Base-by-base conservation (phyloP, 2,113 vertebrate species). In the Tonatia bakeri region DNA sequence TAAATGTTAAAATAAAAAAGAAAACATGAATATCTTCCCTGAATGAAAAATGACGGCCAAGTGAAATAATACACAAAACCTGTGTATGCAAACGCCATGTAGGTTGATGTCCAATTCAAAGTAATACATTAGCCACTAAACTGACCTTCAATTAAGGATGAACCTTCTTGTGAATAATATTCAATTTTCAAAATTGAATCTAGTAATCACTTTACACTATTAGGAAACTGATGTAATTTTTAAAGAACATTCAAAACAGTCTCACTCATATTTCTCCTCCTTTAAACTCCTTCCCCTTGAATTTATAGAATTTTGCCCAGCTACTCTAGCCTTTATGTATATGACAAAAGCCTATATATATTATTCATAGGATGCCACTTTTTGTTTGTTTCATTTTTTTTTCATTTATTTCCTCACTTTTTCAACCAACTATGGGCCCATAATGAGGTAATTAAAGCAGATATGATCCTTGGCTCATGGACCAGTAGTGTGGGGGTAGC, bases 131-230 rank as follows among this genome's bases (percentile, higher is more conserved):
- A 38, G 8, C 11, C 65, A 24, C 93, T 56, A 72, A 87, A 65
- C 2, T 65, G 75, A 76, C 61, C n/a, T 73, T 95, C 87, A 94
- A 43, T 73, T 88, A 45, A 85, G 59, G 28, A 40, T 75, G 40
- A 91, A 64, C 1, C 43, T 43, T 77, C 7, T 40, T 89, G 79
- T 72, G 70, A 65, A 77, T 82, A 87, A 56, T 14, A 95, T 26
- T 87, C 7, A 70, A 45, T 93, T 96, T 91, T 87, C 33, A 89
- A 91, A 93, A 88, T 50, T 56, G 38, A 85, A 56, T 86, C 24
- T 75, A 89, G 14, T 2, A 47, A 70, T 93, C 38, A 85, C 14
- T 93, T 90, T 52, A 56, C 92, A 26, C 83, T 96, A 85, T 28
- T 93, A 45, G 56, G n/a, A 94, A 96, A 81, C 13, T 75, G 59